Percentiles rank a stretch among this genome's conserved stretches.
Evolutionary conservation across 1,140 invertebrate genomes (phyloP).

Genomic region (Sycobia sp.): DNA sequence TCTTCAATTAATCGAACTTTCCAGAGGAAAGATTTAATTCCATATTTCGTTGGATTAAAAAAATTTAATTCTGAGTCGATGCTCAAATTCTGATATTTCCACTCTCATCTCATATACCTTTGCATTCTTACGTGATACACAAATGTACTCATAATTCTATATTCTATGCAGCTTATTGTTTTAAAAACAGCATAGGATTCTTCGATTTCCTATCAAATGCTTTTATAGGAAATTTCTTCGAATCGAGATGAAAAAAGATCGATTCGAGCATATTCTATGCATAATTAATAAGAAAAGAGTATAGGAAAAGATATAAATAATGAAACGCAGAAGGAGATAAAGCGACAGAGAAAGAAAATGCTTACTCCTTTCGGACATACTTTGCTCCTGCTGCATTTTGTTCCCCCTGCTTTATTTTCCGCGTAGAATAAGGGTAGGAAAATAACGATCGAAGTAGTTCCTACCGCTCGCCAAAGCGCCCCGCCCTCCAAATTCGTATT

Average conservation of each 20-base stretch:
- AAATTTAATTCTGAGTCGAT: no score
- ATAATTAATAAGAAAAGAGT: constrained; percentile 24
- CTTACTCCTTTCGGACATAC: no score
- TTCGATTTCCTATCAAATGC: constrained; percentile 3
- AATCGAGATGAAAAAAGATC: background rate
- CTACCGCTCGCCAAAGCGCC: background rate
- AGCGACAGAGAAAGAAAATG: background rate
- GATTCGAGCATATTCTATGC: constrained; percentile 3
- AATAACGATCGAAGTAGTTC: constrained; percentile 29
- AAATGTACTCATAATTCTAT: background rate
- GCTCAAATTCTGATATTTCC: no score
- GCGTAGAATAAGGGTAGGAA: constrained; percentile 5
- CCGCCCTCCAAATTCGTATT: background rate
- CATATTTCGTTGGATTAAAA: no score
- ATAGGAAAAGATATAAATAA: no score
- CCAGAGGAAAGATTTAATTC: no score
- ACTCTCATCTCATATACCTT: no score
- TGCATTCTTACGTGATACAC: no score
- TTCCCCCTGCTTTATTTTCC: background rate
- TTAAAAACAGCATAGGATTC: constrained; percentile 4
- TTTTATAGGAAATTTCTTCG: background rate
- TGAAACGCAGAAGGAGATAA: background rate
- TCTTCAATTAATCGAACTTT: no score
- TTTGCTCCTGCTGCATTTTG: background rate
- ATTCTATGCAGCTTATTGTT: background rate